phyloP scores from a whole-genome alignment of 2,113 vertebrate species.

The Columba janthina region DNA sequence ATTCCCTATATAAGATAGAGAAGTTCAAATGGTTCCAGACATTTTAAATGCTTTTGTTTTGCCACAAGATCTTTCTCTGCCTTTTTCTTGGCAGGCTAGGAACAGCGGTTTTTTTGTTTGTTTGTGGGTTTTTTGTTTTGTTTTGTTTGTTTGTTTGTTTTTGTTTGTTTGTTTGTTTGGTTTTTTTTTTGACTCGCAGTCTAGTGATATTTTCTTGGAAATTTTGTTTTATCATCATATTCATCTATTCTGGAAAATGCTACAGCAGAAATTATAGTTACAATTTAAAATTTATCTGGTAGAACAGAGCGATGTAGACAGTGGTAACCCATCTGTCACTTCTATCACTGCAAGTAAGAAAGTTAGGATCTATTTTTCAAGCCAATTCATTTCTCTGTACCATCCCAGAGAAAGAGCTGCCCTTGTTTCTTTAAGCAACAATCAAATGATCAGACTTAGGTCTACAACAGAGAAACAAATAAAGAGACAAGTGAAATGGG shows the following conservation, averaged over 20 bases:
- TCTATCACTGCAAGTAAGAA: not conserved
- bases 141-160: no score
- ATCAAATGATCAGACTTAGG: not conserved
- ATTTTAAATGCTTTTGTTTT: not conserved
- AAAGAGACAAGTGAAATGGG: not conserved
- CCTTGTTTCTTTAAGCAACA: not conserved
- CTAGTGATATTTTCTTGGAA: not conserved
- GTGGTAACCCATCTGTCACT: not conserved
- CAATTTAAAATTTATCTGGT: not conserved
- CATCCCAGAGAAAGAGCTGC: not conserved
- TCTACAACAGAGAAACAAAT: not conserved
- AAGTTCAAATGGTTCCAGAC: not conserved
- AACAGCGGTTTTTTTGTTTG: fast-evolving
- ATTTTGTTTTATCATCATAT: not conserved
- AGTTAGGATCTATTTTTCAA: not conserved
- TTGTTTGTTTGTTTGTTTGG: no score
- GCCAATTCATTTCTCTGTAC: not conserved
- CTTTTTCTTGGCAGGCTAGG: not conserved
- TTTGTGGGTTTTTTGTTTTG: no score
- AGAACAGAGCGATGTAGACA: not conserved
- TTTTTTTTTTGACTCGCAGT: not conserved
- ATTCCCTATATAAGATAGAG: not conserved
- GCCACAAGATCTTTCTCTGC: not conserved
- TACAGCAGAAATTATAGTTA: not conserved
- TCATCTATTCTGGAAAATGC: not conserved